Base-by-base conservation (phyloP, 2,888 invertebrate species). In the Dryomyza anilis region DNA sequence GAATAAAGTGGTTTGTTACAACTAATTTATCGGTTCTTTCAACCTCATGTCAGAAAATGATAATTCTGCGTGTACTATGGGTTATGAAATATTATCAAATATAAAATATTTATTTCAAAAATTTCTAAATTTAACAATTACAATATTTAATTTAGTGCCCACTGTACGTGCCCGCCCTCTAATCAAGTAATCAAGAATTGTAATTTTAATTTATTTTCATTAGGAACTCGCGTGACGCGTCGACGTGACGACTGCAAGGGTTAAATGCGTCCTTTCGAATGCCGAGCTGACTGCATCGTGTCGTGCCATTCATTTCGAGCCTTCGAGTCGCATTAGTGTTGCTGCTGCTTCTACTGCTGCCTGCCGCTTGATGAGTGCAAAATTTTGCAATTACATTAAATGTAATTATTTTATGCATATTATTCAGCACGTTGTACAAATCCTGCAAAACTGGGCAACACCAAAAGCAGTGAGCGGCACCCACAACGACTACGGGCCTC, bases 361-460 rank as follows among this genome's bases (percentile, higher is more conserved):
- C 36, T 10, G 6, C 29, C 27, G 48, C 52, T 53, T 61, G 61
- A 61, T 61, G 61, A 61, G 53, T 61, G 61, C 61, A 64, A 64
- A 70, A 70, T 68, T 66, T 75, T 70, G 77, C 80, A 79, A 79
- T 80, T 79, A 79, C 75, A 78, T 79, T 79, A 76, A 76, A 78
- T 76, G 77, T 79, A 79, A 80, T 80, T 79, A 78, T 78, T 77
- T 79, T 79, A 79, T 79, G 78, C 78, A 78, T 78, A 80, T 80
- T 79, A 79, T 73, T 70, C 68, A 69, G 61, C 27, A 61, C 61
- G 61, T 29, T 61, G 61, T 43, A 61, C 8, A 58, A 21, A 50
- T 50, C 50, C 50, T 50, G 50, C n/a, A 21, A 14, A 8, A 21
- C 58, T 12, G n/a, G n/a, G n/a, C n/a, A n/a, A n/a, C n/a, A n/a